These are phyloP conservation scores for Ephydatia muelleri DNA, from an alignment of 37 sponge, comb jelly and placozoan species.

Conservation along the genomic window DNA sequence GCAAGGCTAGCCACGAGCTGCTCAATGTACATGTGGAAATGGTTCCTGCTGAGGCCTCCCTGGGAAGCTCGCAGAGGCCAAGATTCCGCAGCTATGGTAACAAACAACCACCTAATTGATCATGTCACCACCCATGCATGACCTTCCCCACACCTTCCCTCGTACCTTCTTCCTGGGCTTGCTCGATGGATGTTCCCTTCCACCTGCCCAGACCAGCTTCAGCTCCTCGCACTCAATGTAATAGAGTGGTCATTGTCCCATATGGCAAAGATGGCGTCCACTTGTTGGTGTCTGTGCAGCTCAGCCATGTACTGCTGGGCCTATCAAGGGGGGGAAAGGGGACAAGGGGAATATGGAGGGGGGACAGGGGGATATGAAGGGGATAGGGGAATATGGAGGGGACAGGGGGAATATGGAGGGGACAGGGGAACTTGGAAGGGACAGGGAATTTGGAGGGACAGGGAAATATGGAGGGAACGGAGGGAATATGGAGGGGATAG, in stretches of 20 bases:
- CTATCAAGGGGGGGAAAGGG: not conserved
- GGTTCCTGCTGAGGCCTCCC: conserved; percentile 12
- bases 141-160: too few relatives aligned
- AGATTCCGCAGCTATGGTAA: conserved; percentile 4
- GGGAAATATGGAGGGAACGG: too few relatives aligned
- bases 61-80: conserved; percentile 3
- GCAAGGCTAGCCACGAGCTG: conserved; percentile 32
- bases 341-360: not conserved
- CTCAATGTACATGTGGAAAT: conserved; percentile 44
- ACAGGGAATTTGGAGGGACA: too few relatives aligned
- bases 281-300: not conserved
- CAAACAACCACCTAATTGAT: not conserved
- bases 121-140: too few relatives aligned
- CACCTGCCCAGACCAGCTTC: conserved; percentile 55
- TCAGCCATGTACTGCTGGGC: conserved; percentile 11
- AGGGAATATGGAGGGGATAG: too few relatives aligned
- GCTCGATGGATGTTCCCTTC: conserved; percentile 52
- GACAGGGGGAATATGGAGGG: not conserved
- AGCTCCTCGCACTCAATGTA: conserved; percentile 74
- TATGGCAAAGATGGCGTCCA: conserved; percentile 64
- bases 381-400: too few relatives aligned
- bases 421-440: not conserved
- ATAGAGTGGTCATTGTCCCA: conserved; percentile 85
- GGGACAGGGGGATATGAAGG: too few relatives aligned
- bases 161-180: conserved; percentile 43